Conservation (phyloP, 2,113 vertebrate genomes). For the Azemiops feae region DNA sequence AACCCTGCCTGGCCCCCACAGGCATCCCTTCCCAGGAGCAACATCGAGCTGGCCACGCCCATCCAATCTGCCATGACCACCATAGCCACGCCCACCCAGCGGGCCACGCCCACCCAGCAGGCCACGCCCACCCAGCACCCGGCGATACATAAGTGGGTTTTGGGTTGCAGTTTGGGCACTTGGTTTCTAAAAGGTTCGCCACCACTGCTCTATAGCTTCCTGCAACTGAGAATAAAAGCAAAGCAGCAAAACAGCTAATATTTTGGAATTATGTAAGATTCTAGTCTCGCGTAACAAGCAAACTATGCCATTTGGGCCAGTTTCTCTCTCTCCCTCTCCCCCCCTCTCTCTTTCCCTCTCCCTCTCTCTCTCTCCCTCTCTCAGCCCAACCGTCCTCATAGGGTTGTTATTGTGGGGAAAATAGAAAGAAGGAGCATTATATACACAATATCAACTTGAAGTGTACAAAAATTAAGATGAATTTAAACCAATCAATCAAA, state of each 20-base stretch:
- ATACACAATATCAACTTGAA: background rate
- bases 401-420: background rate
- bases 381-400: background rate
- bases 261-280: slow-evolving; percentile 6
- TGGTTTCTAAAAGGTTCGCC: too few species aligned
- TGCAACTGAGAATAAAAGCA: background rate
- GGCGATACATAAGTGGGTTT: too few species aligned
- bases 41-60: too few species aligned
- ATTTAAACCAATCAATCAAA: background rate
- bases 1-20: too few species aligned
- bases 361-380: background rate
- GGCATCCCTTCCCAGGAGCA: too few species aligned
- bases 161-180: too few species aligned
- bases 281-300: slow-evolving; percentile 47
- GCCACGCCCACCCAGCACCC: too few species aligned
- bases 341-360: fast-evolving
- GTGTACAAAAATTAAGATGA: background rate
- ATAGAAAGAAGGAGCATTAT: background rate
- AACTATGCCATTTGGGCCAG: background rate
- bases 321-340: too few species aligned
- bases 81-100: too few species aligned
- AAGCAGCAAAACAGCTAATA: background rate
- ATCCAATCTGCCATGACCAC: too few species aligned
- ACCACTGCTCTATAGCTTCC: background rate
- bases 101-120: too few species aligned